Evolutionary conservation across 2,888 invertebrate genomes (phyloP), one percentile per base, ranked within the genome.

Genomic region (Macrosiphum euphorbiae): DNA sequence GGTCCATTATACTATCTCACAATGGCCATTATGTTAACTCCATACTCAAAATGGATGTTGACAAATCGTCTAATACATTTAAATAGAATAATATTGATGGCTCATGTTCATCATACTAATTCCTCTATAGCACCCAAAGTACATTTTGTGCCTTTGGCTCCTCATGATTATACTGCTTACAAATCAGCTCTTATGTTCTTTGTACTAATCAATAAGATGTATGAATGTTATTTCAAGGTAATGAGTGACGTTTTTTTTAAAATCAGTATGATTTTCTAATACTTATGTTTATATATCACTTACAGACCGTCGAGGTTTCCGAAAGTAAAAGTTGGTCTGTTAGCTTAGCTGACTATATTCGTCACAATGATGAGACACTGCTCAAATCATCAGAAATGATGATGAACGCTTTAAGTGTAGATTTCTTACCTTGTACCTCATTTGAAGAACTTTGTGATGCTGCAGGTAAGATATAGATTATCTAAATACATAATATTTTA

Each of bases 361-460:
- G 99, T 3, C 98, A 98, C 96, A 99, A 98, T 96, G 99, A 99
- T 96, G 98, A 98, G 96, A 97, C 97, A 11, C 97, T 99, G 96
- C 96, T 98, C 47, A 99, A 99, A 96, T 97, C 98, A 28, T 98
- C 98, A 26, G 98, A 99, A 96, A 97, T 97, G 94, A 97, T 99
- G 94, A 97, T 99, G 95, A 96, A 97, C 52, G 96, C 97, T 1
- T 98, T 99, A 95, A 98, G 98, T 86, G 98, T 99, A 95, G 99
- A 99, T 96, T 96, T 98, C 95, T 96, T 99, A 95, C 98, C 98
- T 24, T 98, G 99, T 96, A 97, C 98, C 94, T 98, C 98, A 35
- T 98, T 99, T 96, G 97, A 97, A 16, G 99, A 99, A 96, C 98
- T 98, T 96, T 98, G 98, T 96, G 99, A 99, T 97, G 98, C 99